These are phyloP conservation scores for Megaceryle maxima DNA, from an alignment of 2,113 vertebrate genomes.

Conservation along the genomic window DNA sequence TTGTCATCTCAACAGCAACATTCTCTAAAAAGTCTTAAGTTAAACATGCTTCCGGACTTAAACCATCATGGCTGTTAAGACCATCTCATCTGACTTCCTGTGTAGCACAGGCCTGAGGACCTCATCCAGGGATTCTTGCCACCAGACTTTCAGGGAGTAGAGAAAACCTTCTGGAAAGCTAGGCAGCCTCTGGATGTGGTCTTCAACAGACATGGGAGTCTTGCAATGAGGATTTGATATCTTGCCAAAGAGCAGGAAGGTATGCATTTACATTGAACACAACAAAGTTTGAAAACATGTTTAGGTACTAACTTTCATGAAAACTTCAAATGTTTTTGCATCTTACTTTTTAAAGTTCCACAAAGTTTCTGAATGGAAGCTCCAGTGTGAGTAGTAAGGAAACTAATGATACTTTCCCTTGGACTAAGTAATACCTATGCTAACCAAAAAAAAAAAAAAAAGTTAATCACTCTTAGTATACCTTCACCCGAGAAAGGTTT, in stretches of 20 bases:
- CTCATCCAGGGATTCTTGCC: not conserved
- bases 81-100: not conserved
- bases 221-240: not conserved
- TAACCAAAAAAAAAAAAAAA: not conserved
- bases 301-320: not conserved
- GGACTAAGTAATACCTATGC: not conserved
- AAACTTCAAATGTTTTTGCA: not conserved
- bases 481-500: not conserved
- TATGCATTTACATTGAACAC: not conserved
- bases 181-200: rapidly evolving
- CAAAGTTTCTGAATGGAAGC: not conserved
- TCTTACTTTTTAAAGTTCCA: not conserved
- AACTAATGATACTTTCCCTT: not conserved
- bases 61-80: not conserved
- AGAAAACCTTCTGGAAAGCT: not conserved
- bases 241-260: not conserved
- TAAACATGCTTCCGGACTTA: not conserved
- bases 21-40: not conserved
- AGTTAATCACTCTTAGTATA: not conserved
- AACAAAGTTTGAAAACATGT: not conserved
- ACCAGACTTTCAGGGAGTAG: not conserved
- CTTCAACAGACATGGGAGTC: not conserved
- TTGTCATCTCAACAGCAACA: not conserved
- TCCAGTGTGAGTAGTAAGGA: not conserved
- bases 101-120: not conserved